phyloP scores from a whole-genome alignment of 2,888 invertebrate genomes.

The Calliopum simillimum region DNA sequence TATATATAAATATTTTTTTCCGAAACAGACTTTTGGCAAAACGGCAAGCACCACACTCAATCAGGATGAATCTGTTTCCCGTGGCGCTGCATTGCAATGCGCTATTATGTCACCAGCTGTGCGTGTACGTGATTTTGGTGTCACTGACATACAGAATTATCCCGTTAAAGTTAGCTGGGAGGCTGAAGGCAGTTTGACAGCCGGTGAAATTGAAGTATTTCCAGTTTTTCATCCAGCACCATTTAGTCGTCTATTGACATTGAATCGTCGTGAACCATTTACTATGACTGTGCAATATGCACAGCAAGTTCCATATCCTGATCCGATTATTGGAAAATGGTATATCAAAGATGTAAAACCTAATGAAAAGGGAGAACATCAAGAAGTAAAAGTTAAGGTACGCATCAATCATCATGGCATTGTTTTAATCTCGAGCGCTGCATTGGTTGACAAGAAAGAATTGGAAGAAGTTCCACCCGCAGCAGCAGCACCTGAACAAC shows the following conservation, averaged over 20 bases:
- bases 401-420: slow-evolving; percentile 94
- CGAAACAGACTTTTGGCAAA: slow-evolving; percentile 80
- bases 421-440: slow-evolving; percentile 87
- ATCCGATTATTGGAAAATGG: slow-evolving; percentile 85
- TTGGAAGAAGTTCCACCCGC: slow-evolving; percentile 59
- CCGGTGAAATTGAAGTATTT: slow-evolving; percentile 91
- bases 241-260: slow-evolving; percentile 93
- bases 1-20: neutral
- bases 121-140: slow-evolving; percentile 93
- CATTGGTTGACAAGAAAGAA: slow-evolving; percentile 81
- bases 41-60: slow-evolving; percentile 95
- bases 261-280: slow-evolving; percentile 91
- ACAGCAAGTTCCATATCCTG: slow-evolving; percentile 80
- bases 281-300: slow-evolving; percentile 87
- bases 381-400: slow-evolving; percentile 96
- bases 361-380: slow-evolving; percentile 88
- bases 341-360: slow-evolving; percentile 86
- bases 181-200: slow-evolving; percentile 72
- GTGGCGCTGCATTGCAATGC: slow-evolving; percentile 96
- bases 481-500: slow-evolving; percentile 56
- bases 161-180: slow-evolving; percentile 89
- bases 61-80: slow-evolving; percentile 96
- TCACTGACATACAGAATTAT: slow-evolving; percentile 93
- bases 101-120: slow-evolving; percentile 98
- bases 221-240: slow-evolving; percentile 90